Percentiles rank a stretch among this genome's conserved stretches.
Evolutionary conservation across 1,140 invertebrate genomes (phyloP).

Genomic region (Aphidius gifuensis): DNA sequence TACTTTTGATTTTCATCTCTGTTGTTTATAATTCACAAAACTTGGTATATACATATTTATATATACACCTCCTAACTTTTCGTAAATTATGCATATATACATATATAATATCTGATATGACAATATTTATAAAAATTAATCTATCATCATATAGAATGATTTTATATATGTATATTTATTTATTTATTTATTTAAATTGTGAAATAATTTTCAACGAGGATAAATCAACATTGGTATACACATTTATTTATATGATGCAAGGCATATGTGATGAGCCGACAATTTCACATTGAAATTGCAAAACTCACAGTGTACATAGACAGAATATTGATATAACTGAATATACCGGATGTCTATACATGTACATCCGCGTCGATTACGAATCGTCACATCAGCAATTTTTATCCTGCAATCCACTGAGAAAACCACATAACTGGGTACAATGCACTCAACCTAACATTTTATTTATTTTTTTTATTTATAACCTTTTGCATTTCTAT

Average conservation of each 20-base stretch:
- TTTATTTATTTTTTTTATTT: not conserved
- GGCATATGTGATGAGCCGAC: constrained; percentile 6
- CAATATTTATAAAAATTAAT: too few species aligned
- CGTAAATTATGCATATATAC: too few species aligned
- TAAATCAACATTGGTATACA: too few species aligned
- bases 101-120: too few species aligned
- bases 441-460: constrained; percentile 7
- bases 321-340: constrained; percentile 21
- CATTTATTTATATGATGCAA: too few species aligned
- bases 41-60: too few species aligned
- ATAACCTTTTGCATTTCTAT: too few species aligned
- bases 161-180: too few species aligned
- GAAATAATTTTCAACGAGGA: too few species aligned
- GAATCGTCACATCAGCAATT: constrained; percentile 10
- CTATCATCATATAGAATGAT: too few species aligned
- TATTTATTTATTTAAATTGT: too few species aligned
- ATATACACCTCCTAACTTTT: too few species aligned
- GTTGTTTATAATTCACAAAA: not conserved
- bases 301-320: not conserved
- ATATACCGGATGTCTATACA: constrained; percentile 1
- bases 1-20: not conserved
- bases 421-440: not conserved
- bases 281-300: constrained; percentile 19
- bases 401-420: constrained; percentile 5
- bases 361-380: constrained; percentile 14